Conservation (phyloP, 2,797 vertebrate species). For the Melanotaenia pygmaea region DNA sequence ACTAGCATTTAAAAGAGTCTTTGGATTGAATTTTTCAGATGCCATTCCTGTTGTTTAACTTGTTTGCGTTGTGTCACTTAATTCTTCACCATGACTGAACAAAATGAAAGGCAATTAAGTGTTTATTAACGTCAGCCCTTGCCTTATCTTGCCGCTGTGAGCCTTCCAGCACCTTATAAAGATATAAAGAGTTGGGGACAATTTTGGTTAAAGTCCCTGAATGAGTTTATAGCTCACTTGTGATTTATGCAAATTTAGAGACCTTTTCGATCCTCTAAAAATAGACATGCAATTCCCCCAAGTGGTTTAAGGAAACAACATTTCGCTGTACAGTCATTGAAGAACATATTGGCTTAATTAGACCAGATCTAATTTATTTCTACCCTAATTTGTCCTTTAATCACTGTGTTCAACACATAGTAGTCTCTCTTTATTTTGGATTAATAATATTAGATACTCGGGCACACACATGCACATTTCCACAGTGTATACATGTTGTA, state of each 20-base stretch:
- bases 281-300: constrained; percentile 17
- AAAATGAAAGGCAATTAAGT: constrained; percentile 75
- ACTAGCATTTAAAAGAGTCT: constrained; percentile 74
- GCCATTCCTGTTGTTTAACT: constrained; percentile 79
- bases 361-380: constrained; percentile 40
- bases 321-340: constrained; percentile 10
- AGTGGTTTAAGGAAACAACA: constrained; percentile 24
- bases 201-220: constrained; percentile 48
- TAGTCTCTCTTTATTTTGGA: constrained; percentile 19
- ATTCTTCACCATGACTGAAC: constrained; percentile 70
- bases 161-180: constrained; percentile 62
- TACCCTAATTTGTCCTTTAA: constrained; percentile 51
- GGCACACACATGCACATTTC: constrained; percentile 12
- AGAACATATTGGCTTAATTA: constrained; percentile 36
- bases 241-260: constrained; percentile 46
- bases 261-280: constrained; percentile 37
- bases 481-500: constrained; percentile 36
- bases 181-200: constrained; percentile 32
- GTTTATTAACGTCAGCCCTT: constrained; percentile 76
- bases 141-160: constrained; percentile 63
- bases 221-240: constrained; percentile 33
- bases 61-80: constrained; percentile 75
- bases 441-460: constrained; percentile 2
- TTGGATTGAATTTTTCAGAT: constrained; percentile 75
- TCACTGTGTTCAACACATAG: constrained; percentile 13